Percentiles rank a stretch among this genome's conserved stretches.
Conservation (phyloP, 2,888 invertebrate genomes). For the Zygogramma bicolorata region DNA sequence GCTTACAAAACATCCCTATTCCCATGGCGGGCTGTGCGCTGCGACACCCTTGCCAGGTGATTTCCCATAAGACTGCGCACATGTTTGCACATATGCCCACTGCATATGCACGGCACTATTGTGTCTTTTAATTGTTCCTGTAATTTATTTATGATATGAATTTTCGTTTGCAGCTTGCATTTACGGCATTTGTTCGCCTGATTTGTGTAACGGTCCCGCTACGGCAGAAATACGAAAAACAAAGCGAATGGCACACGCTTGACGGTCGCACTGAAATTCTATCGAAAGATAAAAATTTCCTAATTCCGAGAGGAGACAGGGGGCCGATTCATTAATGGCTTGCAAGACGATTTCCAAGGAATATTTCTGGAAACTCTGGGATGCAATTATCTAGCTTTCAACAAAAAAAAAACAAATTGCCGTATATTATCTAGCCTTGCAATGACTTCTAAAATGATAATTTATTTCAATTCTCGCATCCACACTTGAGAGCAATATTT, state of each 20-base stretch:
- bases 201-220: constrained; percentile 27
- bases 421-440: too few species aligned
- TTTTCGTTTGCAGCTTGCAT: constrained; percentile 61
- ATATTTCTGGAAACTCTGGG: too few species aligned
- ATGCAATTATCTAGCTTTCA: too few species aligned
- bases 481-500: too few species aligned
- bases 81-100: constrained; percentile 68
- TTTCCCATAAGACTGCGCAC: constrained; percentile 68
- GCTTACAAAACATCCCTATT: constrained; percentile 52
- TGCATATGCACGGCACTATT: constrained; percentile 59
- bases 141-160: constrained; percentile 66
- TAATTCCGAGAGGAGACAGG: too few species aligned
- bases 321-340: too few species aligned
- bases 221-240: neutral
- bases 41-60: constrained; percentile 63
- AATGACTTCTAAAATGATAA: too few species aligned
- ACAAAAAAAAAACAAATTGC: too few species aligned
- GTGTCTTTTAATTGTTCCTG: constrained; percentile 65
- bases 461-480: too few species aligned
- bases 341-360: too few species aligned
- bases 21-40: constrained; percentile 56
- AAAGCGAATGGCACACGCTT: neutral
- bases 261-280: too few species aligned
- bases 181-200: constrained; percentile 32
- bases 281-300: too few species aligned